Evolutionary conservation across 2,113 vertebrate genomes (phyloP), one percentile per base, ranked within the genome.

Genomic region (Monopterus albus): DNA sequence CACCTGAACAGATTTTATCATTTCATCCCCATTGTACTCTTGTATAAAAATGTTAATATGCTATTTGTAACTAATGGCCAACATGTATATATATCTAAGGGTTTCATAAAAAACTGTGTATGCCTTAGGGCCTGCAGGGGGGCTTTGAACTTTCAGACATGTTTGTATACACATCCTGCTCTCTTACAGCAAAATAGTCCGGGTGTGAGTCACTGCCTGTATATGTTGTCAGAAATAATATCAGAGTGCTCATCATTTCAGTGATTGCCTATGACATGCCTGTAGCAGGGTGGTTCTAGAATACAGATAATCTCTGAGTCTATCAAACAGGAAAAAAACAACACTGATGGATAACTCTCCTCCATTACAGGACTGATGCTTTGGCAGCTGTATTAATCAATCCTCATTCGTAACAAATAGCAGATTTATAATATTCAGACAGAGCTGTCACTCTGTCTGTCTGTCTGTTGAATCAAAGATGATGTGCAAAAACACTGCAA

Each of bases 301-400:
- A 89, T 81, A 75, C 78, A 80, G 26, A 90, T 77, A 28, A 52
- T 55, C 40, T 74, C 55, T 40, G 74, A 63, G 25, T 61, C 74
- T 72, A 33, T 46, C 20, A 31, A 62, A 69, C 53, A 43, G 55
- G 51, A 55, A 72, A 42, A 71, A 66, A 79, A 71, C 49, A 75
- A 78, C 56, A 58, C 3, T 3, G 67, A 74, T 62, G 78, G 80
- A 85, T 80, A 67, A 68, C 40, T 65, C 42, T 64, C 59, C 45
- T 29, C 53, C 20, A 14, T 84, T 68, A 72, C 79, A 77, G 46
- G 45, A 58, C 65, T 78, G 83, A 85, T 86, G 69, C 65, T 39
- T 62, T 64, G 64, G 51, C 70, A 75, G 71, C 69, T 72, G 84
- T 75, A 85, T 81, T 82, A 87, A 88, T 90, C 79, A 79, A 63